Conservation (phyloP, 2,113 vertebrate species). For the Syngnathoides biaculeatus region DNA sequence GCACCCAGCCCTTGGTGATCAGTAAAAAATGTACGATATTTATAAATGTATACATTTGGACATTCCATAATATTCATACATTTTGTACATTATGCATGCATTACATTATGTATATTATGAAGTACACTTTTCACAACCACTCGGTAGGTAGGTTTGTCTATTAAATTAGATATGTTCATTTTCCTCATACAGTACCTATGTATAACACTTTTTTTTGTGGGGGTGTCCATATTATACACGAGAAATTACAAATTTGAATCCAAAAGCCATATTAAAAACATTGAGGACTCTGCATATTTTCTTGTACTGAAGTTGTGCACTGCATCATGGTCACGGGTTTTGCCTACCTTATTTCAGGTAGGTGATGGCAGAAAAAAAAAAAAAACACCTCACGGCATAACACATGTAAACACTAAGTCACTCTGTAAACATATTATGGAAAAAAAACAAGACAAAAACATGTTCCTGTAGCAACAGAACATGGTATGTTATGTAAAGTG, state of each 20-base stretch:
- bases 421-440: neutral
- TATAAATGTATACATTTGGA: too few species aligned
- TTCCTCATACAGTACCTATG: too few species aligned
- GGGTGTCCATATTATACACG: too few species aligned
- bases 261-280: neutral
- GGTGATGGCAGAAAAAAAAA: neutral
- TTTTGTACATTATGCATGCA: too few species aligned
- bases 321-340: neutral
- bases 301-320: neutral
- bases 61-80: too few species aligned
- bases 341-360: neutral
- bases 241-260: neutral
- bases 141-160: too few species aligned
- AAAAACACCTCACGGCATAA: neutral
- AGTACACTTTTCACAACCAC: too few species aligned
- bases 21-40: too few species aligned
- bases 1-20: too few species aligned
- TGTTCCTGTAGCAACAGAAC: constrained; percentile 15
- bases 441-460: constrained; percentile 27
- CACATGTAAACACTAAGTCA: neutral
- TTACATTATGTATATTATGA: too few species aligned
- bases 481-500: constrained; percentile 45
- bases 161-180: too few species aligned
- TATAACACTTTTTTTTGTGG: too few species aligned
- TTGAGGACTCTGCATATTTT: neutral